Percentiles rank a stretch among this genome's conserved stretches.
Evolutionary conservation across 92 coral and sea anemone genomes (phyloP).

Genomic region (Heteractis magnifica): DNA sequence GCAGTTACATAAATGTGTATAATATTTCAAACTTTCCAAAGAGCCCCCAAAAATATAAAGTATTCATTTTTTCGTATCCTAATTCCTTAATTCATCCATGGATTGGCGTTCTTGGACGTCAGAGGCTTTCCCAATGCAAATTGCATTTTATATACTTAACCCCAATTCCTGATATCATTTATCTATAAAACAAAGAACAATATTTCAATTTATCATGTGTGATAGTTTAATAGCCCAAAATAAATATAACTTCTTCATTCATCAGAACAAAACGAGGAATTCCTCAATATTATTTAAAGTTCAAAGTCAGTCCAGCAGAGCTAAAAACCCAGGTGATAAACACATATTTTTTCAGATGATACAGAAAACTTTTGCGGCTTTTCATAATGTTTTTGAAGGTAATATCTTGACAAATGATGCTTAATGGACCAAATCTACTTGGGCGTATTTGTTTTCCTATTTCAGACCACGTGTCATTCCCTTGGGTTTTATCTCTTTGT

Average conservation of each 20-base stretch:
- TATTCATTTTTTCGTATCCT: too few relatives aligned
- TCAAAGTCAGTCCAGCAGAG: neutral
- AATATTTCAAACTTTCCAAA: too few relatives aligned
- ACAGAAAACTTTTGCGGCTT: neutral
- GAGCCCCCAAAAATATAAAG: too few relatives aligned
- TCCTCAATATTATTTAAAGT: neutral
- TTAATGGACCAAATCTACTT: too few relatives aligned
- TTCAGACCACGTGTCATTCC: too few relatives aligned
- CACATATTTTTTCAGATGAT: conserved; percentile 2
- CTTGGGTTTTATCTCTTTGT: too few relatives aligned
- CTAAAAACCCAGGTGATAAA: neutral
- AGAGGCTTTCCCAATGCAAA: neutral
- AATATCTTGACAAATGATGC: too few relatives aligned
- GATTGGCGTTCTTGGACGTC: conserved; percentile 1
- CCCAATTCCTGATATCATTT: neutral
- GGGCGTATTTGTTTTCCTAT: too few relatives aligned
- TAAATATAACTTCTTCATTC: neutral
- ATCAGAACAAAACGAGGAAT: neutral
- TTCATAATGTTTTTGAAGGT: too few relatives aligned
- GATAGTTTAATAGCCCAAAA: neutral
- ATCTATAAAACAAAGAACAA: neutral
- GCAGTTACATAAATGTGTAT: too few relatives aligned
- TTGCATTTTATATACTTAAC: neutral
- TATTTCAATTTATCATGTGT: neutral
- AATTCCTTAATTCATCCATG: neutral